Base-by-base conservation (phyloP, 2,888 invertebrate genomes). In the Troides aeacus region DNA sequence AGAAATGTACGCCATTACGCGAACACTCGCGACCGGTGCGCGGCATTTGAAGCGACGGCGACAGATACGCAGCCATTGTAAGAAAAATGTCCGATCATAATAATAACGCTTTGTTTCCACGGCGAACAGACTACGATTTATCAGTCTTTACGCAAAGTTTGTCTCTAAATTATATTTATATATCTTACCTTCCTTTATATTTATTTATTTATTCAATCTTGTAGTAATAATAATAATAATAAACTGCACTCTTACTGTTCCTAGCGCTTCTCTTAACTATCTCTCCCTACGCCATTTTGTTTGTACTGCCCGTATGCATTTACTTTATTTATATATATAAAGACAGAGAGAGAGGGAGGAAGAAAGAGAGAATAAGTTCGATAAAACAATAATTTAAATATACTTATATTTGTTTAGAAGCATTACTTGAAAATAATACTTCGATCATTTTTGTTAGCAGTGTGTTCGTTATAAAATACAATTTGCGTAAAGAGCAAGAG, bases 61-160 rank as follows among this genome's bases (percentile, higher is more conserved):
- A 68, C 53, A 53, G 56, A 39, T 39, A 68, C 59, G 30, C 64
- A 68, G 53, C 56, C 36, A 39, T 68, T 68, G 59, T 21, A 50
- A 56, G 68, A 68, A 23, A 68, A 68, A 68, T 68, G 68, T 64
- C 21, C 30, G 64, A 53, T 23, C 56, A 60, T 64, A 36, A 60
- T 56, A 61, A 62, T 64, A 60, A 64, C 17, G 46, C 23, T 68
- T 60, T 60, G 64, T 60, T 68, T 39, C 53, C 18, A 24, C 17
- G 57, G 12, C 53, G 10, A 6, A n/a, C n/a, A n/a, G 12, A 1
- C 18, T 53, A 18, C 53, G 53, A 53, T 53, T 53, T 53, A 53
- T 53, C 53, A 53, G 53, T 39, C 17, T 53, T 18, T 6, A 53
- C 18, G 10, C n/a, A 53, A 53, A 53, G n/a, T 18, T n/a, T 18